Percentiles rank a stretch among this genome's conserved stretches.
These are phyloP conservation scores for Mastacembelus armatus DNA, from an alignment of 2,797 vertebrate species.

Conservation along the genomic window DNA sequence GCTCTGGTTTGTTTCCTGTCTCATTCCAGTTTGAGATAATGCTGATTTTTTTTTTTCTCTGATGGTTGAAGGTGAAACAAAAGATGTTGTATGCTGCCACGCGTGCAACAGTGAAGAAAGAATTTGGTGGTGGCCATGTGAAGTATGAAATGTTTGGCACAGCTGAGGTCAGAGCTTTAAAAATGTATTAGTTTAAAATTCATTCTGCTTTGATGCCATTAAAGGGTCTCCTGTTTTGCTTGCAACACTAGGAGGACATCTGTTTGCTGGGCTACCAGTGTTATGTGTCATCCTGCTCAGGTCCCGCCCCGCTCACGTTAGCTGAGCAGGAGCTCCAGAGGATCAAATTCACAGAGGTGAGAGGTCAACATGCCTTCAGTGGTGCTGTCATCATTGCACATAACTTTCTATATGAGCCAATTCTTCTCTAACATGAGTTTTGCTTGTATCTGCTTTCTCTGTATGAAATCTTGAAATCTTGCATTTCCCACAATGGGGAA, in stretches of 20 bases:
- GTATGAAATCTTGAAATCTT: no score
- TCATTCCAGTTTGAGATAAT: background rate
- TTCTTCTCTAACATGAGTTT: conserved; percentile 5
- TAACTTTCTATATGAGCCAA: conserved; percentile 3
- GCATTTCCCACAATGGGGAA: no score
- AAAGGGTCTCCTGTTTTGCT: conserved; percentile 38
- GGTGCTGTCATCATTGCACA: conserved; percentile 4
- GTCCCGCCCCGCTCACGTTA: conserved; percentile 91
- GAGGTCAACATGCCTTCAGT: conserved; percentile 41
- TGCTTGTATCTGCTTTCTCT: background rate
- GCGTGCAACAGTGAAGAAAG: conserved; percentile 97
- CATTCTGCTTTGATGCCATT: background rate
- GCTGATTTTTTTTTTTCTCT: background rate
- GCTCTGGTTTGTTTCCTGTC: background rate
- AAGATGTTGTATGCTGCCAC: conserved; percentile 99
- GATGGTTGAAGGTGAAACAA: conserved; percentile 89
- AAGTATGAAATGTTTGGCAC: conserved; percentile 98
- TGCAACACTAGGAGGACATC: conserved; percentile 89
- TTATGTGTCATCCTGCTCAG: conserved; percentile 90
- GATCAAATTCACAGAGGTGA: conserved; percentile 97
- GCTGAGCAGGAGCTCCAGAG: conserved; percentile 96
- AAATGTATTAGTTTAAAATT: background rate
- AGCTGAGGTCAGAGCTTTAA: conserved; percentile 83
- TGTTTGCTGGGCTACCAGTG: conserved; percentile 93
- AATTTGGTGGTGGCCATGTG: conserved; percentile 96